Evolutionary conservation across 2,113 vertebrate genomes (phyloP).

Genomic region (Abramis brama): DNA sequence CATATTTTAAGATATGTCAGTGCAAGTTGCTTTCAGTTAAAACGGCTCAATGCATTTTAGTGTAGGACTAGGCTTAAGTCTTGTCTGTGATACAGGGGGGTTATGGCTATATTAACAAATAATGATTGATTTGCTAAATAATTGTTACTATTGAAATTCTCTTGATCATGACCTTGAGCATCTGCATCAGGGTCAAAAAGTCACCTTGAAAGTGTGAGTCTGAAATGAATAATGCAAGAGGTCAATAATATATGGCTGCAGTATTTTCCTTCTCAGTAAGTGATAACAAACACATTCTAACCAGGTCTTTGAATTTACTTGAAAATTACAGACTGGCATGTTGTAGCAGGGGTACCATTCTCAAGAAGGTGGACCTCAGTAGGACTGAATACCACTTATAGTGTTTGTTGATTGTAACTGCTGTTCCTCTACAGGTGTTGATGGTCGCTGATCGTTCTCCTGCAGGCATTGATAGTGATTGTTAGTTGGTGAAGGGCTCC

Average conservation of each 20-base stretch:
- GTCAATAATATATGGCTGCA: neutral
- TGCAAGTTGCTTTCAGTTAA: too few relatives aligned
- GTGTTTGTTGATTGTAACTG: neutral
- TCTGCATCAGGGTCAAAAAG: neutral
- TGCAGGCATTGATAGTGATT: neutral
- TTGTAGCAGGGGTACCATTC: neutral
- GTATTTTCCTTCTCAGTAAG: too few relatives aligned
- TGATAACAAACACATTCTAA: neutral
- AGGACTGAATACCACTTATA: neutral
- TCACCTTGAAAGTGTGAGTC: neutral
- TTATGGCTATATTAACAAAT: neutral
- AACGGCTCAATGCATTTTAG: too few relatives aligned
- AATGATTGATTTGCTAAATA: neutral
- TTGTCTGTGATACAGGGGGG: too few relatives aligned
- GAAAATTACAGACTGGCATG: neutral
- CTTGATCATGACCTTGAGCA: neutral
- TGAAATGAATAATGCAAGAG: neutral
- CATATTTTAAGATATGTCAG: too few relatives aligned
- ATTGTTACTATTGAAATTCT: neutral
- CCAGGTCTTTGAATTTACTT: neutral
- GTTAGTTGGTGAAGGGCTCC: constrained; percentile 85
- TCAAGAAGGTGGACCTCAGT: neutral
- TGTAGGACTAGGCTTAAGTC: too few relatives aligned
- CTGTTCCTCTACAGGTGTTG: constrained; percentile 33
- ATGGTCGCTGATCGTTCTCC: neutral